Base-by-base conservation (phyloP, 2,113 vertebrate species). In the Speoplatyrhinus poulsoni region DNA sequence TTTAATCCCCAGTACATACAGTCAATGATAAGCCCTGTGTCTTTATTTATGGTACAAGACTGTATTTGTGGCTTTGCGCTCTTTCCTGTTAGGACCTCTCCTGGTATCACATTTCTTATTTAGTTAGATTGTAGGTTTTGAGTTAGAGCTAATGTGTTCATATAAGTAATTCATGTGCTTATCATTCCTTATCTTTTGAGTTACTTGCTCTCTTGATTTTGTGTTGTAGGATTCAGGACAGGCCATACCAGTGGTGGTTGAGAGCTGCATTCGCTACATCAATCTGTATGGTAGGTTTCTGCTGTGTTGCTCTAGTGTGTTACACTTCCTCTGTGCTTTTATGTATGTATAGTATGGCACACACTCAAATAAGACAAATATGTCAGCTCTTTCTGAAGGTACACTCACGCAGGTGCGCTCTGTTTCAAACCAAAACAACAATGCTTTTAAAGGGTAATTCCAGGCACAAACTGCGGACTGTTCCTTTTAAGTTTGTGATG, bases 231-330 rank as follows among this genome's bases (percentile, higher is more conserved):
- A 98, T 76, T 95, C 96, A 0, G 96, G 96, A 9, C 96, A 98
- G 88, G 90, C 96, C 46, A 99, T 99, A 81, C 98, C 98, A 0
- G 92, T 95, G n/a, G 96, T 99, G 1, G 98, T 97, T 12, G 98
- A 99, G 85, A 99, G 98, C 90, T 99, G 97, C 66, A 89, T 99
- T 77, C 94, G 97, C 36, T 99, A 96, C 92, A 98, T 99, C 91
- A 99, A 99, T 87, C 88, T 99, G 46, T 98, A 99, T 0, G 98
- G 98, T 99, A 84, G 91, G 95, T 79, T 54, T 17, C 61, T 62
- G 55, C 64, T 66, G 12, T 17, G 19, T 50, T 41, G 33, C 15
- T 49, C 8, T n/a, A 2, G 50, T 55, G 58, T 41, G 11, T 36
- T 13, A 3, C 10, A 46, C 41, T n/a, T 7, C 3, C 60, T 48